phyloP scores from a whole-genome alignment of 2,113 vertebrate species.

The Ceyx margarethae region DNA sequence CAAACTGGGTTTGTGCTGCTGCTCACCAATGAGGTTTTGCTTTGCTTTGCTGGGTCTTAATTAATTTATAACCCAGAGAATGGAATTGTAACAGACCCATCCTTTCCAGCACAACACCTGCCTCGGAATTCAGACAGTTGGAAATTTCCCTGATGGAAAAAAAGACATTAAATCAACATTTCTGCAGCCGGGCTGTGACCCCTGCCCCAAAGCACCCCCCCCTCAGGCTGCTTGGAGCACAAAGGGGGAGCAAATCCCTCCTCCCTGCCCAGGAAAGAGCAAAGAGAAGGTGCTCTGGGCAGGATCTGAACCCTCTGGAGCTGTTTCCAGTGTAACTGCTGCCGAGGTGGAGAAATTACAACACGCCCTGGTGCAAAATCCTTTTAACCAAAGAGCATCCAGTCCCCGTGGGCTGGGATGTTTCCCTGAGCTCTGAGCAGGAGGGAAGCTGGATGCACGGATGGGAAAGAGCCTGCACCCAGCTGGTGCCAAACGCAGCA shows the following conservation, averaged over 20 bases:
- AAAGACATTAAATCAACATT: background rate
- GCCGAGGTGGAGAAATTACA: background rate
- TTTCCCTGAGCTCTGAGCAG: background rate
- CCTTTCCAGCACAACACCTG: background rate
- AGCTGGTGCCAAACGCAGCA: background rate
- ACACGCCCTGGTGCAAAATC: fast-evolving
- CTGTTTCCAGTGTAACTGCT: fast-evolving
- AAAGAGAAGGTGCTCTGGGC: fast-evolving
- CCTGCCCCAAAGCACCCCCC: background rate
- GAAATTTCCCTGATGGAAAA: background rate
- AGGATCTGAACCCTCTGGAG: background rate
- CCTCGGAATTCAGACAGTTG: background rate
- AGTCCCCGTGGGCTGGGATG: background rate
- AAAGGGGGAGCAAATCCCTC: background rate
- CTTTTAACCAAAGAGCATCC: background rate
- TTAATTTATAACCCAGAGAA: background rate
- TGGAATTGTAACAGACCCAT: background rate
- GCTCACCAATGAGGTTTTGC: background rate
- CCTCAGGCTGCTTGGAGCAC: fast-evolving
- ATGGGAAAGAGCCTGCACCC: background rate
- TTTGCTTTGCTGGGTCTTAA: background rate
- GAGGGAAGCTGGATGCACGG: background rate
- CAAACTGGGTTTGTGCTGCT: background rate
- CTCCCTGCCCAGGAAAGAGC: background rate
- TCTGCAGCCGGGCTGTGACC: too few relatives aligned